These are phyloP conservation scores for Lithobates pipiens DNA, from an alignment of 2,797 vertebrate genomes.

Conservation along the genomic window DNA sequence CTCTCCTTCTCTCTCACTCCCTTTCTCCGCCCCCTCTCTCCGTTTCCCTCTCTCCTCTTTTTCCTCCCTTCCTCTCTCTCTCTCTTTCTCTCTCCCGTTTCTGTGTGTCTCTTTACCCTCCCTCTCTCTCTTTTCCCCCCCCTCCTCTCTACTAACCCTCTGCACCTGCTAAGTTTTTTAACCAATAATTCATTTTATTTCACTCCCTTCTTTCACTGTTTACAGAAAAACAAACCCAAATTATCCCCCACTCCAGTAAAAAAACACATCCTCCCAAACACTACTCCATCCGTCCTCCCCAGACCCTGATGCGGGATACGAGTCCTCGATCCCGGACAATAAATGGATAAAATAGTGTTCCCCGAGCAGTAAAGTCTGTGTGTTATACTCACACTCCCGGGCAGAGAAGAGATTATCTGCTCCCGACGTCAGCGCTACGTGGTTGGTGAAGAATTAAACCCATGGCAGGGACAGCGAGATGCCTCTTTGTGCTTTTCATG, in stretches of 20 bases:
- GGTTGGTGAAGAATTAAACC: slow-evolving; percentile 63
- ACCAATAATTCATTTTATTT: slow-evolving; percentile 55
- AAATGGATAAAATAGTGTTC: slow-evolving; percentile 62
- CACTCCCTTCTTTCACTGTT: slow-evolving; percentile 40
- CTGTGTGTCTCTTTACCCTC: slow-evolving; percentile 24
- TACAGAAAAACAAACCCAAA: slow-evolving; percentile 42
- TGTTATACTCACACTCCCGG: slow-evolving; percentile 64
- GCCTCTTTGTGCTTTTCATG: slow-evolving; percentile 64
- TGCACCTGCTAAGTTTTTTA: slow-evolving; percentile 64
- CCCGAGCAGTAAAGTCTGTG: slow-evolving; percentile 63
- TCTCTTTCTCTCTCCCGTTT: slow-evolving; percentile 33
- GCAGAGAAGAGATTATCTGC: slow-evolving; percentile 64
- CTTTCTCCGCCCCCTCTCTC: slow-evolving; percentile 20
- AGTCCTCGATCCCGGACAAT: slow-evolving; percentile 49
- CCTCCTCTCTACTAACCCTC: slow-evolving; percentile 64
- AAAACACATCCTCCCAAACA: slow-evolving; percentile 41
- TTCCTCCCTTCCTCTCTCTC: slow-evolving; percentile 6
- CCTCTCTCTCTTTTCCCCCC: slow-evolving; percentile 47
- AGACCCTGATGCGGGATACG: slow-evolving; percentile 21
- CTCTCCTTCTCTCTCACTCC: slow-evolving; percentile 28
- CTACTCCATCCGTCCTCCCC: slow-evolving; percentile 46
- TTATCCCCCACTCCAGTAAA: slow-evolving; percentile 26
- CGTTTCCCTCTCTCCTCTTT: slow-evolving; percentile 2
- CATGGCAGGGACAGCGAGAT: slow-evolving; percentile 64
- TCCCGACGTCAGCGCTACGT: slow-evolving; percentile 63